Percentiles rank a stretch among this genome's conserved stretches.
These are phyloP conservation scores for Coranthus polyacanthus DNA, from an alignment of 2,797 vertebrate species.

Conservation along the genomic window DNA sequence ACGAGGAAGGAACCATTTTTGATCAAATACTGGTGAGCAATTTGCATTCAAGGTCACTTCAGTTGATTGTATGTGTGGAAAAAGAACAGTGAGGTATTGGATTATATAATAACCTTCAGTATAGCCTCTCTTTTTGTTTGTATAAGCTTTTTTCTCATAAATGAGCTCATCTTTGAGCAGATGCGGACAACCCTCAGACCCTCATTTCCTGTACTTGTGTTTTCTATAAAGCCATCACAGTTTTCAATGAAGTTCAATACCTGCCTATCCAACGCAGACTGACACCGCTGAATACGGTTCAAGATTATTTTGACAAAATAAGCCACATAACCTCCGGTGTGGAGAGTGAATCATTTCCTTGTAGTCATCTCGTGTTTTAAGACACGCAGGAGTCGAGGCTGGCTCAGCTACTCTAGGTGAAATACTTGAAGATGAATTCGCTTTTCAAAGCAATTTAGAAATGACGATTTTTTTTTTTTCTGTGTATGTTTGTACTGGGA, in stretches of 20 bases:
- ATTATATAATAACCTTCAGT: slow-evolving; percentile 58
- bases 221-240: slow-evolving; percentile 40
- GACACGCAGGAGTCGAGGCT: slow-evolving; percentile 35
- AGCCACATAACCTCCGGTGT: slow-evolving; percentile 31
- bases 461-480: slow-evolving; percentile 27
- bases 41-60: slow-evolving; percentile 67
- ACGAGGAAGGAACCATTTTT: slow-evolving; percentile 42
- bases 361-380: slow-evolving; percentile 50
- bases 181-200: slow-evolving; percentile 28
- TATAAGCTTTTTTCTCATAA: slow-evolving; percentile 47
- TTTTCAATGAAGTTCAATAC: slow-evolving; percentile 59
- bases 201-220: slow-evolving; percentile 42
- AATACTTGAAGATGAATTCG: slow-evolving; percentile 46
- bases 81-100: slow-evolving; percentile 36
- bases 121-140: slow-evolving; percentile 41
- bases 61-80: slow-evolving; percentile 40
- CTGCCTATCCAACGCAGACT: slow-evolving; percentile 47
- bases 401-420: slow-evolving; percentile 23
- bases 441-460: slow-evolving; percentile 57
- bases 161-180: slow-evolving; percentile 55
- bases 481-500: slow-evolving; percentile 50
- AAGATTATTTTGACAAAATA: slow-evolving; percentile 58
- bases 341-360: slow-evolving; percentile 58
- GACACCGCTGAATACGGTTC: slow-evolving; percentile 56
- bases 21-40: slow-evolving; percentile 52